Evolutionary conservation across 1,140 invertebrate species (phyloP).

Genomic region (Drosophila subpulchrella): DNA sequence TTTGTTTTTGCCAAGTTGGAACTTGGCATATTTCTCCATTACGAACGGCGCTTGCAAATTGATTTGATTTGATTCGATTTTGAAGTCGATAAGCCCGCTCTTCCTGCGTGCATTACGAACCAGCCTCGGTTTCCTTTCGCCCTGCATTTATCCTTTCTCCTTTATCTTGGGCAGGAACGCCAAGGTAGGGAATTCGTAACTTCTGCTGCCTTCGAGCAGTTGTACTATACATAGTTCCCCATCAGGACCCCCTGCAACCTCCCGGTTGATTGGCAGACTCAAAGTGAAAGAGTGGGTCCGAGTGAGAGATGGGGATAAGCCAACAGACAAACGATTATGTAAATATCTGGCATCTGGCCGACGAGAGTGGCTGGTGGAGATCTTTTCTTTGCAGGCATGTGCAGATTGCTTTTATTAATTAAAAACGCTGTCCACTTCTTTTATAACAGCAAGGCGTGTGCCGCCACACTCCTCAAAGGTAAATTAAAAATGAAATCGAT

Average conservation of each 20-base stretch:
- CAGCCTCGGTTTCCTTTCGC: constrained; percentile 1
- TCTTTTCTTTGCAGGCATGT: constrained; percentile 17
- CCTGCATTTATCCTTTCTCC: constrained; percentile 12
- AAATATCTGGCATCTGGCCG: constrained; percentile 52
- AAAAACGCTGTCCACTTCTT: constrained; percentile 52
- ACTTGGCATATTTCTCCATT: constrained; percentile 79
- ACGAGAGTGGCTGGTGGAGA: constrained; percentile 26
- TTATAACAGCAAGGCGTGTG: constrained; percentile 10
- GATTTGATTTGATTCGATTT: constrained; percentile 81
- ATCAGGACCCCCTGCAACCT: constrained; percentile 5
- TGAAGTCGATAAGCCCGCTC: constrained; percentile 69
- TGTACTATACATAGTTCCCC: constrained; percentile 10
- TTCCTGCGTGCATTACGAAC: constrained; percentile 16
- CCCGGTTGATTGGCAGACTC: constrained; percentile 53
- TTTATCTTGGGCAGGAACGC: constrained; percentile 25
- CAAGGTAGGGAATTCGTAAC: constrained; percentile 56
- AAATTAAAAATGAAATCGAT: constrained; percentile 1
- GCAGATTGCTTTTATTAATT: constrained; percentile 62
- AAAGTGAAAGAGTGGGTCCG: constrained; percentile 39
- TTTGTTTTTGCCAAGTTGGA: constrained; percentile 62
- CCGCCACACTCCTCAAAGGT: background rate
- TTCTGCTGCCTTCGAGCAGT: constrained; percentile 44
- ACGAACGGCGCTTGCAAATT: constrained; percentile 72
- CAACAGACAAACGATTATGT: constrained; percentile 64
- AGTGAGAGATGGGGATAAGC: constrained; percentile 48